These are phyloP conservation scores for Diabrotica balteata DNA, from an alignment of 2,888 invertebrate species.

Conservation along the genomic window DNA sequence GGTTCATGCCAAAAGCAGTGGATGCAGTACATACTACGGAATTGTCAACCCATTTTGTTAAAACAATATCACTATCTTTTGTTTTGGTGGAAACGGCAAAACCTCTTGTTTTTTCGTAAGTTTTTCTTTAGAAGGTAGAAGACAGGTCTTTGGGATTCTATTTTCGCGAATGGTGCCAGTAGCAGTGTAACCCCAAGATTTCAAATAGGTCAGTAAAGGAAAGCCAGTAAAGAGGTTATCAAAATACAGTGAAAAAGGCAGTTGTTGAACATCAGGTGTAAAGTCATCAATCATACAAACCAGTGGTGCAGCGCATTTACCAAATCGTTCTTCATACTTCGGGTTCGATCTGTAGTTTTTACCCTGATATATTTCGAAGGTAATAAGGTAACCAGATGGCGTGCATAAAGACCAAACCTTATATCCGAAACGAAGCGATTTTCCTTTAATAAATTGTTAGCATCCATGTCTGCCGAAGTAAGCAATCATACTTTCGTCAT, in stretches of 20 bases:
- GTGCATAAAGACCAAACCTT: conserved; percentile 16
- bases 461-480: conserved; percentile 16
- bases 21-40: conserved; percentile 43
- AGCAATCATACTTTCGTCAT: conserved; percentile 5
- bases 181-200: neutral
- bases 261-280: conserved; percentile 6
- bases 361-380: conserved; percentile 34
- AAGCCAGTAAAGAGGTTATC: conserved; percentile 4
- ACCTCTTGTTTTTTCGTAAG: conserved; percentile 30
- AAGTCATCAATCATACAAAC: conserved; percentile 13
- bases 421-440: conserved; percentile 29
- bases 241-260: conserved; percentile 4
- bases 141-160: conserved; percentile 6
- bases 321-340: conserved; percentile 15
- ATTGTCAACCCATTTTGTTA: conserved; percentile 46
- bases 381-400: conserved; percentile 14
- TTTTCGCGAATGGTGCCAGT: conserved; percentile 17
- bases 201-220: neutral
- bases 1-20: conserved; percentile 34
- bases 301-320: conserved; percentile 26
- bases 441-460: conserved; percentile 34
- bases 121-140: neutral
- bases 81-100: neutral
- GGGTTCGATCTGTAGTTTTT: conserved; percentile 4
- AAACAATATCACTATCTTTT: conserved; percentile 34